These are phyloP conservation scores for Panulirus ornatus DNA, from an alignment of 1,140 invertebrate species.

Conservation along the genomic window DNA sequence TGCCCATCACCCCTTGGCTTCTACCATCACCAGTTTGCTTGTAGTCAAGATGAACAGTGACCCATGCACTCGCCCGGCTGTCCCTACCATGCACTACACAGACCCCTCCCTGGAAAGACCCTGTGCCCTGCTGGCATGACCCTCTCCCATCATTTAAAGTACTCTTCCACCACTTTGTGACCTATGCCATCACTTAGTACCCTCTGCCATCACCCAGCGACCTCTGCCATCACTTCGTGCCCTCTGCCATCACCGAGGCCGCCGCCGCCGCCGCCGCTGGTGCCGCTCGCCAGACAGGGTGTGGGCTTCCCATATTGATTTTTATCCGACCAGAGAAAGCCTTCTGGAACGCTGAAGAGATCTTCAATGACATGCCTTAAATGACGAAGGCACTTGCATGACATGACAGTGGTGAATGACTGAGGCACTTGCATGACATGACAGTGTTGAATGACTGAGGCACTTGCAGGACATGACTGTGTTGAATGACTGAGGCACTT, in stretches of 20 bases:
- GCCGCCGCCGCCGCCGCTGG: not conserved
- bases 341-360: not conserved
- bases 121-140: not conserved
- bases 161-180: no score
- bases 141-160: not conserved
- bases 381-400: no score
- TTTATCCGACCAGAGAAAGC: constrained; percentile 18
- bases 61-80: not conserved
- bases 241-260: not conserved
- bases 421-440: no score
- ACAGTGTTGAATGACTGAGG: no score
- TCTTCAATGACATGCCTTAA: not conserved
- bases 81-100: not conserved
- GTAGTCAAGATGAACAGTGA: no score
- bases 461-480: no score
- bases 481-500: no score
- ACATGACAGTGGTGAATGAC: no score
- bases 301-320: constrained; percentile 59
- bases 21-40: not conserved
- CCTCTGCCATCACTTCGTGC: not conserved
- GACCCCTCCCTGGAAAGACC: not conserved
- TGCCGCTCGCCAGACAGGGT: constrained; percentile 34
- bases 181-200: not conserved
- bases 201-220: not conserved
- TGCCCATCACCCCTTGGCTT: not conserved